Evolutionary conservation across 2,888 invertebrate genomes (phyloP).

Genomic region (Lypha dubia): DNA sequence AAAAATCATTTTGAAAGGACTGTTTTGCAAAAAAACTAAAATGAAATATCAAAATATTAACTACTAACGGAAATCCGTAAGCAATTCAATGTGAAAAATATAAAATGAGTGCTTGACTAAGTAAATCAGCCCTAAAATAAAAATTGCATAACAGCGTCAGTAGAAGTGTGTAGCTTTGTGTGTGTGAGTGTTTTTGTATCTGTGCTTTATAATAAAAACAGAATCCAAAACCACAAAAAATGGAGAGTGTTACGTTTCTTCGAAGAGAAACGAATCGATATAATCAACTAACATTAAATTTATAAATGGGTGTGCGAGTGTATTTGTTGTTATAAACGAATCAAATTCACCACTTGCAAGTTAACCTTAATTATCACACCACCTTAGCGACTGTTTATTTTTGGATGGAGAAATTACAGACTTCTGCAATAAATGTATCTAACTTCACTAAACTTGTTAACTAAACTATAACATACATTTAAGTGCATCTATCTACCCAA

Average conservation of each 20-base stretch:
- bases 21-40: slow-evolving; percentile 36
- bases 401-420: slow-evolving; percentile 14
- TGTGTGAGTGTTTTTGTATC: slow-evolving; percentile 73
- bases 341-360: slow-evolving; percentile 54
- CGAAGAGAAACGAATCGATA: slow-evolving; percentile 17
- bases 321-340: slow-evolving; percentile 39
- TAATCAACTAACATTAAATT: slow-evolving; percentile 18
- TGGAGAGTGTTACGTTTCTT: slow-evolving; percentile 26
- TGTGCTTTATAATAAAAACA: slow-evolving; percentile 24
- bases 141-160: slow-evolving; percentile 80
- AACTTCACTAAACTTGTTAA: neutral
- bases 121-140: slow-evolving; percentile 73
- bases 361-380: slow-evolving; percentile 32
- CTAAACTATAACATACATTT: slow-evolving; percentile 1
- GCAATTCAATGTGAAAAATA: slow-evolving; percentile 50
- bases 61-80: slow-evolving; percentile 41
- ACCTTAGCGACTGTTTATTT: slow-evolving; percentile 59
- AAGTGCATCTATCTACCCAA: slow-evolving; percentile 10
- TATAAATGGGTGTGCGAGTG: neutral
- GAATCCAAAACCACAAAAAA: slow-evolving; percentile 1
- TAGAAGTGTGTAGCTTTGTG: slow-evolving; percentile 70
- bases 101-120: slow-evolving; percentile 43
- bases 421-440: neutral
- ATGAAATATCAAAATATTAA: slow-evolving; percentile 33
- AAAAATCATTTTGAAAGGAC: slow-evolving; percentile 74